Evolutionary conservation across 2,888 invertebrate genomes (phyloP), one percentile per base, ranked within the genome.

Genomic region (Pocota personata): DNA sequence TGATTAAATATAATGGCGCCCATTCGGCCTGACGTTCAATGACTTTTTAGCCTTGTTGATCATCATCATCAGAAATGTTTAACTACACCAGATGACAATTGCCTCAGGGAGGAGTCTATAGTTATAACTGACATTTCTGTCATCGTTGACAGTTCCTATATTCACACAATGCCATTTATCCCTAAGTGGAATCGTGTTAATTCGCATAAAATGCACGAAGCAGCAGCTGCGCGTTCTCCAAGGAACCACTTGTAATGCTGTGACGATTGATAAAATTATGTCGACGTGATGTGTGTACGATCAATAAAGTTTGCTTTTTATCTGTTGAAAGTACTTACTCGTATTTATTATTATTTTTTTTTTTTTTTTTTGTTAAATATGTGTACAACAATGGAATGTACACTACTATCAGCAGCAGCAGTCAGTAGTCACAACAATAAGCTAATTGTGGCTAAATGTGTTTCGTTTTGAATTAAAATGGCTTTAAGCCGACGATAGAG

Each of bases 381-480:
- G 21, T 48, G 46, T 46, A 40, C 40, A 40, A 40, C 40, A 50
- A 21, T 50, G 27, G 64, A 66, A 66, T 66, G 55, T 35, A 12
- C 10, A 37, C 12, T 48, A 50, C 30, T 48, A 52, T 50, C 52
- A 60, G 40, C 12, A 58, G 14, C 32, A 35, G 24, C 6, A 46
- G 57, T 43, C 48, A 50, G 43, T 52, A 55, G 76, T 76, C 82
- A 64, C 71, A 82, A 82, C 77, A 76, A 76, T 76, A 82, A 77
- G 57, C 76, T 82, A 71, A 76, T 82, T 82, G 77, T 58, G 69
- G 43, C 48, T 69, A 52, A 69, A 69, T 69, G 32, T 40, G 62
- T 62, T 78, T 62, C 60, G 21, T 50, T 69, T 60, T 69, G 50
- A 58, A 66, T 58, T 76, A 67, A 67, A 67, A n/a, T 35, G 12